These are phyloP conservation scores for Rhodophaea formosa DNA, from an alignment of 2,888 invertebrate genomes.

Conservation along the genomic window DNA sequence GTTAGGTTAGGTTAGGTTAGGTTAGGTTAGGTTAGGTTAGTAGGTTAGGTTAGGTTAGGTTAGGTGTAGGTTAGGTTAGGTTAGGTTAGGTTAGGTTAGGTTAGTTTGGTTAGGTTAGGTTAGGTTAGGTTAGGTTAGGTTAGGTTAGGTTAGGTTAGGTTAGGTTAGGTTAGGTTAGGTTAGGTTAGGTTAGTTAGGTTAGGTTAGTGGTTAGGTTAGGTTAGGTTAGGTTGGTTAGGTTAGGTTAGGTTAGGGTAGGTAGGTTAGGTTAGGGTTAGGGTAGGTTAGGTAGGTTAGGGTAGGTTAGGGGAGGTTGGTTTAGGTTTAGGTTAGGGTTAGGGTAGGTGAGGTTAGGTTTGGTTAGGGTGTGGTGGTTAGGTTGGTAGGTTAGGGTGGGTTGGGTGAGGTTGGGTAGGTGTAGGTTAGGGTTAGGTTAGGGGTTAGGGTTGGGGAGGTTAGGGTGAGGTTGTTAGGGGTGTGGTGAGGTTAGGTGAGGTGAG, in stretches of 20 bases:
- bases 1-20: slow-evolving; percentile 24
- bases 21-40: no score
- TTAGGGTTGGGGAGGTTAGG: slow-evolving; percentile 13
- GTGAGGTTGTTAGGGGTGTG: no score
- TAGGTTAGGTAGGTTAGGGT: slow-evolving; percentile 21
- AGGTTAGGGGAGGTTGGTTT: slow-evolving; percentile 23
- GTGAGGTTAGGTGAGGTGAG: slow-evolving; percentile 21
- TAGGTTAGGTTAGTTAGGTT: no score
- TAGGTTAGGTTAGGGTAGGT: slow-evolving; percentile 28
- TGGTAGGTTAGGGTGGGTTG: slow-evolving; percentile 25
- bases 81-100: no score
- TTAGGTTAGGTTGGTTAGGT: slow-evolving; percentile 23
- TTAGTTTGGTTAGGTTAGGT: no score
- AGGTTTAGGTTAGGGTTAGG: slow-evolving; percentile 24
- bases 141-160: no score
- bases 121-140: no score
- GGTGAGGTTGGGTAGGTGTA: slow-evolving; percentile 25
- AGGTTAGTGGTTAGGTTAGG: slow-evolving; percentile 23
- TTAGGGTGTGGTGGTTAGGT: slow-evolving; percentile 25
- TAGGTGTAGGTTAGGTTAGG: no score
- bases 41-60: no score
- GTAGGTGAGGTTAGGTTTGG: slow-evolving; percentile 27
- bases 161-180: no score
- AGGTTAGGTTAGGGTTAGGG: slow-evolving; percentile 30
- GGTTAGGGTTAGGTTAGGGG: slow-evolving; percentile 19